Evolutionary conservation across 2,113 vertebrate genomes (phyloP).

Genomic region (Indri indri): DNA sequence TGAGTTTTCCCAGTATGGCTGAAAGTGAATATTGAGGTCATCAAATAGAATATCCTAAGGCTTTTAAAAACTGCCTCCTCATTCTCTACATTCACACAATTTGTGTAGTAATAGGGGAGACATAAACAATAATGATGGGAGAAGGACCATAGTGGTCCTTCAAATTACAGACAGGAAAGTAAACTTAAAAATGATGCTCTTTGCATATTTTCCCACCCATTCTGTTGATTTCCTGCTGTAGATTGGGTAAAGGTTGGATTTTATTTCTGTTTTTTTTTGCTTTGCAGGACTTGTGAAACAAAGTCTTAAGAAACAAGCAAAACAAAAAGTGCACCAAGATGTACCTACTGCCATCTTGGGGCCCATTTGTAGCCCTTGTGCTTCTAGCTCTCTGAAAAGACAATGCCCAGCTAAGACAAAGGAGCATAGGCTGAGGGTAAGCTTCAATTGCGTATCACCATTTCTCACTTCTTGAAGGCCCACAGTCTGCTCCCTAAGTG

Average conservation of each 20-base stretch:
- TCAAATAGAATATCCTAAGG: conserved; percentile 51
- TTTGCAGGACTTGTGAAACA: background rate
- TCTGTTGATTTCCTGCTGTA: background rate
- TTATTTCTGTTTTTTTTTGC: background rate
- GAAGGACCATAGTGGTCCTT: conserved; percentile 23
- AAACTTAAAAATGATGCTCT: background rate
- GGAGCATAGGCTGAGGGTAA: background rate
- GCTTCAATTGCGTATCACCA: background rate
- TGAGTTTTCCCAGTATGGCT: conserved; percentile 61
- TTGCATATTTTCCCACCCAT: background rate
- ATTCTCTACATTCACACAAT: conserved; percentile 35
- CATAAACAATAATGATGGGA: conserved; percentile 19
- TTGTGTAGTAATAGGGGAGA: conserved; percentile 24
- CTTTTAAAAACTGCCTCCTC: conserved; percentile 62
- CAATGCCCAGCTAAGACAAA: background rate
- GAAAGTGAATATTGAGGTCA: conserved; percentile 70
- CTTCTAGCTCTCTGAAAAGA: conserved; percentile 8
- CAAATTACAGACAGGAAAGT: conserved; percentile 5
- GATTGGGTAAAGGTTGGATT: background rate
- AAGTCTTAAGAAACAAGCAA: conserved; percentile 39
- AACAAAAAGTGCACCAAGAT: conserved; percentile 44
- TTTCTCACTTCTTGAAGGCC: background rate
- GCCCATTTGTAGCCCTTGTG: conserved; percentile 46
- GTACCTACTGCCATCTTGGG: background rate
- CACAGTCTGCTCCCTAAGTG: background rate